A percentile compares a stretch with the other conserved stretches of the same genome.
Conservation (phyloP, 2,888 invertebrate genomes). For the Sarcophaga carnaria region DNA sequence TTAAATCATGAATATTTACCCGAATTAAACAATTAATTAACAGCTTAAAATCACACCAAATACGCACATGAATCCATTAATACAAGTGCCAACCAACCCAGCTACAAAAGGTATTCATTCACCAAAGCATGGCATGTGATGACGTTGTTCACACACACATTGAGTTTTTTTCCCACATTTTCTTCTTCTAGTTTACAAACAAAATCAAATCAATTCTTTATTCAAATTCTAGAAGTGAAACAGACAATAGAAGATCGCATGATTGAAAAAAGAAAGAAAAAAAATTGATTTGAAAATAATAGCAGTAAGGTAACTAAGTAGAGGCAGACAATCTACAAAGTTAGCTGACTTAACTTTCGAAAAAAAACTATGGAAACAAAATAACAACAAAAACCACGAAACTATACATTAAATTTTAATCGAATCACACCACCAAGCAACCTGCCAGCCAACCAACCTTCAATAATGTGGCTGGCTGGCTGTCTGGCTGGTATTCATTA, state of each 20-base stretch:
- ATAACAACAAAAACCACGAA: background rate
- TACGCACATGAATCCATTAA: background rate
- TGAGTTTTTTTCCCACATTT: conserved; percentile 13
- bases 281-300: conserved; percentile 23
- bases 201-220: background rate
- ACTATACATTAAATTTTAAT: conserved; percentile 27
- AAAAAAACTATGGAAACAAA: background rate
- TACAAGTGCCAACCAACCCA: too few relatives aligned
- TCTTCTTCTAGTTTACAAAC: background rate
- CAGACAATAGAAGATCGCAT: conserved; percentile 26
- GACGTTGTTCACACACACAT: conserved; percentile 19
- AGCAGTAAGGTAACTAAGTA: background rate
- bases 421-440: background rate
- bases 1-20: background rate
- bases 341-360: conserved; percentile 27
- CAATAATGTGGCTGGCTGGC: too few relatives aligned
- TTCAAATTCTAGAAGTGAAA: background rate
- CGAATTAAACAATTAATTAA: background rate
- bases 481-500: background rate
- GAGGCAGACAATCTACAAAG: background rate
- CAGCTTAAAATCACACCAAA: background rate
- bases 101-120: background rate
- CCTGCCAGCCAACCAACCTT: too few relatives aligned
- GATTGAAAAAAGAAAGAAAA: conserved; percentile 26
- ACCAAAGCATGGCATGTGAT: conserved; percentile 4